Conservation (phyloP, 1,140 invertebrate species). For the Berghia stephanieae region DNA sequence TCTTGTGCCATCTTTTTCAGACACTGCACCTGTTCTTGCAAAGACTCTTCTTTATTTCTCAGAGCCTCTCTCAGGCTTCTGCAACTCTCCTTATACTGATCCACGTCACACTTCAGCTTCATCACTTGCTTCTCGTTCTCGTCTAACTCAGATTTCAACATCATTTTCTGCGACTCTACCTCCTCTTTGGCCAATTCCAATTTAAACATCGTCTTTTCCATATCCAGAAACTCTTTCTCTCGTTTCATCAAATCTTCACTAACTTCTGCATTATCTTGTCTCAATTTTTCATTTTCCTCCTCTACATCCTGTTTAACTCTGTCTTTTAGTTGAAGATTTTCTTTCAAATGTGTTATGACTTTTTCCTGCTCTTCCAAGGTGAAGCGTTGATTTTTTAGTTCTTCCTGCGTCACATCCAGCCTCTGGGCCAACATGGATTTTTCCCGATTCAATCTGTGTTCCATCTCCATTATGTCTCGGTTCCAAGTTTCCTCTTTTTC, state of each 20-base stretch:
- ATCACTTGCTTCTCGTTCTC: constrained; percentile 5
- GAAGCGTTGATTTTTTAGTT: background rate
- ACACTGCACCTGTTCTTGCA: constrained; percentile 5
- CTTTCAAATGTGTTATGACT: background rate
- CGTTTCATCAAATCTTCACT: constrained; percentile 34
- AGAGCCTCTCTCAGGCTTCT: constrained; percentile 27
- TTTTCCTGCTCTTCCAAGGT: background rate
- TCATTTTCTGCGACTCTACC: background rate
- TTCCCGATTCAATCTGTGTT: constrained; percentile 20
- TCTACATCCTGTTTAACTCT: constrained; percentile 11
- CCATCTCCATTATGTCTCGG: background rate
- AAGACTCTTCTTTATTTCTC: constrained; percentile 2
- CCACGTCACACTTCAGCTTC: constrained; percentile 20
- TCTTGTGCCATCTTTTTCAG: constrained; percentile 26
- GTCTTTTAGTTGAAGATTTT: constrained; percentile 5
- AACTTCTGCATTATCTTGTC: constrained; percentile 36
- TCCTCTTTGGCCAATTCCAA: constrained; percentile 24
- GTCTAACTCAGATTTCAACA: background rate
- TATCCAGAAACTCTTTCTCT: constrained; percentile 22
- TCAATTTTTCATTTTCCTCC: constrained; percentile 22
- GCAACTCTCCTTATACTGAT: constrained; percentile 20
- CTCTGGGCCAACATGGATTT: background rate
- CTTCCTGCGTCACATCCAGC: constrained; percentile 8
- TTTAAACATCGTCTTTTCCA: constrained; percentile 22
- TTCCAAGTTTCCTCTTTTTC: constrained; percentile 22